Evolutionary conservation across 2,797 vertebrate species (phyloP), one percentile per base, ranked within the genome.

Genomic region (Parotocinclus haroldoi): DNA sequence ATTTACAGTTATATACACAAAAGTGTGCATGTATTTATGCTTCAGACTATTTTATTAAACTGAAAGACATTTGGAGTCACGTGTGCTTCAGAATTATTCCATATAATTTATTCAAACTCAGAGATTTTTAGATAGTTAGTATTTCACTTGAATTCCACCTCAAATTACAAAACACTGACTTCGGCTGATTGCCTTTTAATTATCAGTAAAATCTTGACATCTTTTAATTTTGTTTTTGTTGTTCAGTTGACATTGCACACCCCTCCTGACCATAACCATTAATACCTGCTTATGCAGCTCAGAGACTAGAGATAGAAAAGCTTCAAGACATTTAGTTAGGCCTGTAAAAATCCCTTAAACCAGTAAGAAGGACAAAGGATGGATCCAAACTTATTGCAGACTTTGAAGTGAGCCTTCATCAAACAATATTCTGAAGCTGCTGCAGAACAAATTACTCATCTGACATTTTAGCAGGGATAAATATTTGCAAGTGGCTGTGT

Each of bases 401-500:
- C 27, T 27, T 27, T 67, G 48, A 7, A 49, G 50, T 49, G 45
- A 71, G 57, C 37, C 11, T 17, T 49, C 10, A 46, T 49, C 44
- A 60, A 58, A 50, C 9, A 66, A 49, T 51, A 17, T 36, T 44
- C 38, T 39, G 10, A 69, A 73, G 56, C 39, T 49, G 59, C 13
- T 5, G 0, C 55, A 27, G 60, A 53, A 50, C 9, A 18, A 64
- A 63, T 54, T 54, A 54, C 62, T 63, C 39, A 63, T 50, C 2
- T 42, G 40, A 42, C 40, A 42, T 42, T 42, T 42, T 42, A 11
- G 0, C 55, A 16, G 60, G 27, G 27, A 40, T 40, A 40, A 40
- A 63, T 42, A 73, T 73, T 69, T 73, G 66, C 66, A 69, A 60
- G 62, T 61, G 66, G 59, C 46, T 62, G 58, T 48, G 16, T 66